Evolutionary conservation across 1,140 invertebrate species (phyloP), one percentile per base, ranked within the genome.

Genomic region (Camponotus floridanus): DNA sequence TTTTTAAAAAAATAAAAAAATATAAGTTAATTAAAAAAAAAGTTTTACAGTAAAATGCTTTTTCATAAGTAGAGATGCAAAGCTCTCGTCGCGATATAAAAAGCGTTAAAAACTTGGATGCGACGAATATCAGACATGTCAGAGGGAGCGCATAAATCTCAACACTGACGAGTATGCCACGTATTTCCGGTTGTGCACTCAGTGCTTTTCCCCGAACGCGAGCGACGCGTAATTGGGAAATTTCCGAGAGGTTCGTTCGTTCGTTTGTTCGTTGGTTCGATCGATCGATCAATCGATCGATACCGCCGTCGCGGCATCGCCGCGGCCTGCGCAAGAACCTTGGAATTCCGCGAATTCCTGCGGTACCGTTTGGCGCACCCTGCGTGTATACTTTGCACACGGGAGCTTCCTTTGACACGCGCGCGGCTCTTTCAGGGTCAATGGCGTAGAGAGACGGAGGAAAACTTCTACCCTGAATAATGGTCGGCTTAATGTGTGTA

Each of bases 261-360:
- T 21, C 21, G 42, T n/a, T 21, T 15, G 42, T 65, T 48, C 62
- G 64, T 62, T 31, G 26, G 67, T 70, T 26, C 65, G 67, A 15
- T 33, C 45, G 76, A 39, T 79, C 45, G 51, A 57, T 86, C 78
- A 78, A 79, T 73, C 79, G 83, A 86, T 90, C 88, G 88, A 86
- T 89, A 90, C 79, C 61, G 26, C 59, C 70, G 21, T 18, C 39
- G 55, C 67, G 45, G 45, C 51, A 45, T 31, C 48, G 57, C 33
- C 71, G 51, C 83, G 42, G 48, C 26, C 36, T 64, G 76, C 31
- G 55, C 78, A 78, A 61, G 70, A 87, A 87, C 88, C 88, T 90
- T 90, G 88, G 70, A 85, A 91, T 91, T 86, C 79, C 79, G 31
- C 21, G 62, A 39, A 87, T 91, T 89, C 84, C 76, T 67, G 81